Percentiles rank a stretch among this genome's conserved stretches.
These are phyloP conservation scores for Mnemiopsis leidyi DNA, from an alignment of 37 sponge, comb jelly and placozoan genomes.

Conservation along the genomic window DNA sequence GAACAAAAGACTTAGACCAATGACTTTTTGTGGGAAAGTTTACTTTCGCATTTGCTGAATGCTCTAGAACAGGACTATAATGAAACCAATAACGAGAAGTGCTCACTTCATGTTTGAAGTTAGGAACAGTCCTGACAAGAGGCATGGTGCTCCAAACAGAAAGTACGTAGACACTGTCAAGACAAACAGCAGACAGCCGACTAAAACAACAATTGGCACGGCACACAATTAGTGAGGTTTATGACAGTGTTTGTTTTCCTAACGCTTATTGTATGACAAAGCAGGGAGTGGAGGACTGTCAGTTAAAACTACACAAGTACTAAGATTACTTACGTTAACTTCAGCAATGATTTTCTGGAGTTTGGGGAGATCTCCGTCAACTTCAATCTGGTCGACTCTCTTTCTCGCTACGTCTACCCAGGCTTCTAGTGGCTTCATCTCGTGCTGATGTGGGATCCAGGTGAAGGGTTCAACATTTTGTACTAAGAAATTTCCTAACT, in stretches of 20 bases:
- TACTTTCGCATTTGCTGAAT: no score
- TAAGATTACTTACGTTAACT: constrained; percentile 11
- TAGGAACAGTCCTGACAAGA: not conserved
- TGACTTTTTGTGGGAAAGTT: no score
- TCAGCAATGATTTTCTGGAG: constrained; percentile 51
- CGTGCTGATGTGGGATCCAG: not conserved
- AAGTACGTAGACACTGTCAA: not conserved
- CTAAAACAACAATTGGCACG: not conserved
- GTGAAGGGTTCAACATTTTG: no score
- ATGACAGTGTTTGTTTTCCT: not conserved
- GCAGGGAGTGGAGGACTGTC: no score
- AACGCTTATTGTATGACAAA: no score
- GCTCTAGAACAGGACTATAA: no score
- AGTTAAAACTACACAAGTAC: no score
- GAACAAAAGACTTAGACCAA: no score
- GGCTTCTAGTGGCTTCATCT: constrained; percentile 21
- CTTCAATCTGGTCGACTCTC: constrained; percentile 3
- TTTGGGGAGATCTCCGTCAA: constrained; percentile 30
- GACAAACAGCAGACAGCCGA: not conserved
- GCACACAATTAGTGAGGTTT: not conserved
- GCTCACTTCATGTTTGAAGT: not conserved
- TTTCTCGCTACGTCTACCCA: constrained; percentile 27
- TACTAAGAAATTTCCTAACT: no score
- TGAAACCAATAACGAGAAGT: no score
- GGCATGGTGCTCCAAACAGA: not conserved